Evolutionary conservation across 2,113 vertebrate genomes (phyloP).

Genomic region (Ophiodon elongatus): DNA sequence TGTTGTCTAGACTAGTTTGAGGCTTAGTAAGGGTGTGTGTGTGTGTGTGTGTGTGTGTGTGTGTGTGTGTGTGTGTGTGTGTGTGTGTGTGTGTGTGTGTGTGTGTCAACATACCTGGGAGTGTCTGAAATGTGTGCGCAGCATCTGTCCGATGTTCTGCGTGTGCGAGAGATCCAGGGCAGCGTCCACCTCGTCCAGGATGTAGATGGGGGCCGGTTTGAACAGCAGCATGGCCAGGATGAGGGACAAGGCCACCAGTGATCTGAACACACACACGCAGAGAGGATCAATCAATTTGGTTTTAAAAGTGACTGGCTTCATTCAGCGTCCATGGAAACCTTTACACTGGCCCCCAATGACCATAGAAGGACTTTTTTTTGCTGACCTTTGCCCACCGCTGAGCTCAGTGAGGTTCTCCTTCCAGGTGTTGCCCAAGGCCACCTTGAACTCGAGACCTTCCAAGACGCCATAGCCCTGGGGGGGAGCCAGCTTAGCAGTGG

Average conservation of each 20-base stretch:
- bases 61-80: not conserved
- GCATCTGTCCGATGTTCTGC: conserved; percentile 98
- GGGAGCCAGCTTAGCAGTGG: conserved; percentile 89
- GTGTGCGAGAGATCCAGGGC: conserved; percentile 98
- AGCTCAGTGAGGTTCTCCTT: conserved; percentile 98
- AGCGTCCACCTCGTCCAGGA: conserved; percentile 97
- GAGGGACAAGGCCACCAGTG: conserved; percentile 94
- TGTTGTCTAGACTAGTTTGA: too few relatives aligned
- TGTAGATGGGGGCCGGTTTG: conserved; percentile 98
- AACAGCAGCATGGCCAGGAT: conserved; percentile 97
- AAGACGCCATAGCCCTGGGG: conserved; percentile 83
- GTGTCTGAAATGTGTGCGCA: conserved; percentile 91
- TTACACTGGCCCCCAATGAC: not conserved
- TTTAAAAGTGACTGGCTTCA: too few relatives aligned
- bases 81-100: not conserved
- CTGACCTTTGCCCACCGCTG: conserved; percentile 95
- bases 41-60: not conserved
- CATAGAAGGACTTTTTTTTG: not conserved
- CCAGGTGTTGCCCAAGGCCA: conserved; percentile 96
- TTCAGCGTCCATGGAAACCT: not conserved
- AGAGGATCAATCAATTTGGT: not conserved
- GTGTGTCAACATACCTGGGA: conserved; percentile 88
- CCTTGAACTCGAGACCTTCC: conserved; percentile 92
- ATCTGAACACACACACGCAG: conserved; percentile 81
- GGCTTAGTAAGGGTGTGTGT: too few relatives aligned